These are phyloP conservation scores for Celastrina argiolus DNA, from an alignment of 2,888 invertebrate species.

Conservation along the genomic window DNA sequence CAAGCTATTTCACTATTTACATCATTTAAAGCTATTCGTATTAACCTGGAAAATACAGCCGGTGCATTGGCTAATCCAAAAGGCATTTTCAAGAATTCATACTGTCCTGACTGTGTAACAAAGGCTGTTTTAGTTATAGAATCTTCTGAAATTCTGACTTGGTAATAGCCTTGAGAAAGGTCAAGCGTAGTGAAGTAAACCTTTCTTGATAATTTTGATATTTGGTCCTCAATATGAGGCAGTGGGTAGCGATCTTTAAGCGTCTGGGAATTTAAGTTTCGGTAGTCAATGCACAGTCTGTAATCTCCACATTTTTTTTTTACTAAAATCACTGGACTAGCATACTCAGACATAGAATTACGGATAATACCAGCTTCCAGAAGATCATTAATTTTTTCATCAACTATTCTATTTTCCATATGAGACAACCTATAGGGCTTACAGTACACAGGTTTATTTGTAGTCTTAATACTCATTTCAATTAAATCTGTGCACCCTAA, in stretches of 20 bases:
- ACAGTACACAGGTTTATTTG: neutral
- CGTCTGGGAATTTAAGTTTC: neutral
- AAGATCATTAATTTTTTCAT: too few species aligned
- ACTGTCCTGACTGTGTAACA: neutral
- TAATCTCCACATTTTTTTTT: neutral
- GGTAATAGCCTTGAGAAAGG: neutral
- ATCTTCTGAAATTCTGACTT: neutral
- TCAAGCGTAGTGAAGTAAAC: neutral
- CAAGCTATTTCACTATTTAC: neutral
- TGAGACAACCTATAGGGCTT: too few species aligned
- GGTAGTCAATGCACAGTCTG: neutral
- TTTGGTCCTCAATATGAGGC: constrained; percentile 1
- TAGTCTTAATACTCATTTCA: neutral
- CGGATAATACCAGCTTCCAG: neutral
- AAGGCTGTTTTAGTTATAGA: neutral
- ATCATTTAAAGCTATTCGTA: neutral
- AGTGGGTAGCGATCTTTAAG: neutral
- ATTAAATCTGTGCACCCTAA: neutral
- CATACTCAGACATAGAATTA: neutral
- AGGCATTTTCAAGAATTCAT: neutral
- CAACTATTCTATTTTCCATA: too few species aligned
- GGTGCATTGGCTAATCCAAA: neutral
- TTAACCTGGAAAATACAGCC: neutral
- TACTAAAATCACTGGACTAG: constrained; percentile 10
- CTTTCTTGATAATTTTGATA: neutral